A percentile compares a stretch with the other conserved stretches of the same genome.
These are phyloP conservation scores for Botia almorhae DNA, from an alignment of 2,797 vertebrate species.

Conservation along the genomic window DNA sequence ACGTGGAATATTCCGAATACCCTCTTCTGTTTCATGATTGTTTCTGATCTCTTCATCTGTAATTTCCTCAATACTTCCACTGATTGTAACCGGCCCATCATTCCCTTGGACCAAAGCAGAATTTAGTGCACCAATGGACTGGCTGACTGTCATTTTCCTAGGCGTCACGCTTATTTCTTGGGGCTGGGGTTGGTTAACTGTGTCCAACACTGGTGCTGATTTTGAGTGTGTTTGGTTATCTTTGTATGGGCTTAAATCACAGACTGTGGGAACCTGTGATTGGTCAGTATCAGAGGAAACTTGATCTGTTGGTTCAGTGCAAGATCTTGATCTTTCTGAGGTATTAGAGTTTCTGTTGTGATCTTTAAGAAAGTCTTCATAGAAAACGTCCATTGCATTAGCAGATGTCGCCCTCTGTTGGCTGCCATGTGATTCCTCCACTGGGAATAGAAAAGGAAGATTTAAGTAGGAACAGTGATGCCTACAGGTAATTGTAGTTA, in stretches of 20 bases:
- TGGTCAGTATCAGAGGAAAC: constrained; percentile 1
- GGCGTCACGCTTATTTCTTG: constrained; percentile 61
- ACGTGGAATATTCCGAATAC: constrained; percentile 82
- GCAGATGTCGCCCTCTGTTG: constrained; percentile 67
- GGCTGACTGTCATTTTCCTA: constrained; percentile 68
- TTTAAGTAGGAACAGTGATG: neutral
- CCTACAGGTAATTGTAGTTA: neutral
- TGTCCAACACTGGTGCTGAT: neutral
- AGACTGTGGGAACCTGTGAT: neutral
- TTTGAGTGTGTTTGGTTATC: neutral
- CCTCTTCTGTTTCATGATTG: constrained; percentile 84
- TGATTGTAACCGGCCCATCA: constrained; percentile 70
- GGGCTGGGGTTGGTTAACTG: constrained; percentile 35
- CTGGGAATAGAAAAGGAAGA: constrained; percentile 67
- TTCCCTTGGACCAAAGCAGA: constrained; percentile 46
- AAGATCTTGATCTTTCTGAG: neutral
- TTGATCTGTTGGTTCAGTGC: neutral
- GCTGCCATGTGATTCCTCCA: constrained; percentile 70
- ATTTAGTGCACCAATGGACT: constrained; percentile 73
- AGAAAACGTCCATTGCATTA: constrained; percentile 83
- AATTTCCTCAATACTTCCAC: constrained; percentile 79
- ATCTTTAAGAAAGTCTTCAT: constrained; percentile 81
- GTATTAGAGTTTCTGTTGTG: constrained; percentile 45
- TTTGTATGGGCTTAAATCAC: neutral
- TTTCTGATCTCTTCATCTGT: constrained; percentile 84